A percentile compares a stretch with the other conserved stretches of the same genome.
Evolutionary conservation across 2,113 vertebrate species (phyloP).

Genomic region (Chunga burmeisteri): DNA sequence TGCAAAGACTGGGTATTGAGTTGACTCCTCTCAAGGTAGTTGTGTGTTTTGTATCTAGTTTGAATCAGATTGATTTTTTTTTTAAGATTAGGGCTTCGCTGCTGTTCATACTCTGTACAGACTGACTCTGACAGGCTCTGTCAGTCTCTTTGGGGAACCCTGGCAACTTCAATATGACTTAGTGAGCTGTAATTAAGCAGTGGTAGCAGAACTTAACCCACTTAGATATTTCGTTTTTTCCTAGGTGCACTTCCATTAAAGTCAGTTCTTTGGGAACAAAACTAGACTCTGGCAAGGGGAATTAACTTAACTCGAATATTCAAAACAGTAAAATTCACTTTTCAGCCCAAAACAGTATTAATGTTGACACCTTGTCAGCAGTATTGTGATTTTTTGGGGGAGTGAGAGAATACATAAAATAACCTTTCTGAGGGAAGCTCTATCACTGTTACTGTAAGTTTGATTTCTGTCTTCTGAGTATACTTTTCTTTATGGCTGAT

Average conservation of each 20-base stretch:
- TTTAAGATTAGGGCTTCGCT: not conserved
- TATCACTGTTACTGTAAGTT: not conserved
- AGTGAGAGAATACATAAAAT: not conserved
- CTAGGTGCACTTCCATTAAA: not conserved
- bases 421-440: not conserved
- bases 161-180: not conserved
- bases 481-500: not conserved
- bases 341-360: not conserved
- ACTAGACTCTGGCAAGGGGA: not conserved
- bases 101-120: not conserved
- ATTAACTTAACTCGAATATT: not conserved
- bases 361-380: not conserved
- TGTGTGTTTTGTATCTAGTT: not conserved
- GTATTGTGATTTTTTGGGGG: not conserved
- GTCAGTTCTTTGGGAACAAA: not conserved
- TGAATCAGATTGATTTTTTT: not conserved
- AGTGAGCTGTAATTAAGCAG: not conserved
- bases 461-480: not conserved
- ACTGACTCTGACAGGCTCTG: not conserved
- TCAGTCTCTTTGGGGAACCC: not conserved
- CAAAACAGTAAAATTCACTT: not conserved
- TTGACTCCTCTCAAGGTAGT: not conserved
- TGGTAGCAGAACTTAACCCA: not conserved
- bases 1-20: not conserved
- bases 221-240: not conserved